phyloP scores from a whole-genome alignment of 1,140 invertebrate genomes.

The Cydia amplana region DNA sequence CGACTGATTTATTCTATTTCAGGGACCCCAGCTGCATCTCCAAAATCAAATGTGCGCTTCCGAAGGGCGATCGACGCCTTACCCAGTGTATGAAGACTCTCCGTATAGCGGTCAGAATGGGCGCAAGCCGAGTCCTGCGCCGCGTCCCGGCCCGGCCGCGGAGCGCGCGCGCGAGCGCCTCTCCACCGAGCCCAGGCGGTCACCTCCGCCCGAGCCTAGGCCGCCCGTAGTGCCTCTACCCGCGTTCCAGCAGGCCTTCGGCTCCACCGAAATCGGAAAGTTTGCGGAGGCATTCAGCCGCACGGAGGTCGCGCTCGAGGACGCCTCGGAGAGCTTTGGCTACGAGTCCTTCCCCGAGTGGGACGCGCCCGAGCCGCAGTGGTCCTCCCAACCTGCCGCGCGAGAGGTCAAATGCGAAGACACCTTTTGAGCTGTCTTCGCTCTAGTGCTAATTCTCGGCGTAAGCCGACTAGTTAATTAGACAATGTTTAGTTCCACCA shows the following conservation, averaged over 20 bases:
- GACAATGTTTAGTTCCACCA: conserved; percentile 73
- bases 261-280: conserved; percentile 87
- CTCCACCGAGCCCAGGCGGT: conserved; percentile 46
- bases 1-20: conserved; percentile 40
- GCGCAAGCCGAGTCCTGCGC: conserved; percentile 40
- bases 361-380: conserved; percentile 64
- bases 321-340: conserved; percentile 55
- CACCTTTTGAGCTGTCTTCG: conserved; percentile 61
- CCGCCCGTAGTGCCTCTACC: conserved; percentile 81
- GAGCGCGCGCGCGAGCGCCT: conserved; percentile 46
- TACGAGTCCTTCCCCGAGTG: conserved; percentile 72
- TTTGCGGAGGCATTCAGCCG: conserved; percentile 82
- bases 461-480: conserved; percentile 70
- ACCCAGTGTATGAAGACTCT: conserved; percentile 58
- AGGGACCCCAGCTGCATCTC: conserved; percentile 51
- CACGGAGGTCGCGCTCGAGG: conserved; percentile 64
- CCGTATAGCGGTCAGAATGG: conserved; percentile 49
- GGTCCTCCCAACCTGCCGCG: conserved; percentile 61
- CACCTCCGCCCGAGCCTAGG: conserved; percentile 57
- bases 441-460: conserved; percentile 60
- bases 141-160: conserved; percentile 37
- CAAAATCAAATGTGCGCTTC: conserved; percentile 57
- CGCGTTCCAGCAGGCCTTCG: conserved; percentile 88
- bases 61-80: conserved; percentile 63
- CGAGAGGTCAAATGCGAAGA: conserved; percentile 75